Conservation (phyloP, 1,140 invertebrate species). For the Pseudomyrmex cubaensis region DNA sequence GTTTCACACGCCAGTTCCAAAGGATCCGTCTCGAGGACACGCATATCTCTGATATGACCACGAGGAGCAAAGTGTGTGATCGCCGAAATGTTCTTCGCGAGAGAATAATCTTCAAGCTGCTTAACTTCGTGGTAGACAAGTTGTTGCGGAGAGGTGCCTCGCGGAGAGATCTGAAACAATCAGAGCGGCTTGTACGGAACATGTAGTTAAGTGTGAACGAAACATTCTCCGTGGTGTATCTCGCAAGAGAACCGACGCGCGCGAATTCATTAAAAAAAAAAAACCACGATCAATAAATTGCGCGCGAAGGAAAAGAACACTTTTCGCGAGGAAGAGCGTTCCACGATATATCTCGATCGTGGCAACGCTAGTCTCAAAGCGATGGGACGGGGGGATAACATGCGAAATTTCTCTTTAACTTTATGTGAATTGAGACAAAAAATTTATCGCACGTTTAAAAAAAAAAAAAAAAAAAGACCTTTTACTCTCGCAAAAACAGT, state of each 20-base stretch:
- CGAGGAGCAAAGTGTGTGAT: background rate
- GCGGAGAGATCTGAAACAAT: conserved; percentile 3
- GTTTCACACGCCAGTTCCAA: background rate
- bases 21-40: background rate
- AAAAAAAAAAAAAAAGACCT: background rate
- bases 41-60: no score
- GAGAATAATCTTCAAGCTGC: background rate
- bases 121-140: background rate
- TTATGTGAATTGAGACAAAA: background rate
- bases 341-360: no score
- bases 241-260: background rate
- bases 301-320: no score
- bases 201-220: background rate
- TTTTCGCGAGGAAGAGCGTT: no score
- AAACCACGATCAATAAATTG: no score
- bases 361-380: no score
- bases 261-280: no score
- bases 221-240: background rate
- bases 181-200: background rate
- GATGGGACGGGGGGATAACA: no score
- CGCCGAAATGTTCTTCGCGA: background rate
- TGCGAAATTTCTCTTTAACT: background rate
- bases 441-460: background rate
- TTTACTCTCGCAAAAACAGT: background rate
- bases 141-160: background rate